Base-by-base conservation (phyloP, 2,113 vertebrate genomes). In the Syngnathus scovelli region DNA sequence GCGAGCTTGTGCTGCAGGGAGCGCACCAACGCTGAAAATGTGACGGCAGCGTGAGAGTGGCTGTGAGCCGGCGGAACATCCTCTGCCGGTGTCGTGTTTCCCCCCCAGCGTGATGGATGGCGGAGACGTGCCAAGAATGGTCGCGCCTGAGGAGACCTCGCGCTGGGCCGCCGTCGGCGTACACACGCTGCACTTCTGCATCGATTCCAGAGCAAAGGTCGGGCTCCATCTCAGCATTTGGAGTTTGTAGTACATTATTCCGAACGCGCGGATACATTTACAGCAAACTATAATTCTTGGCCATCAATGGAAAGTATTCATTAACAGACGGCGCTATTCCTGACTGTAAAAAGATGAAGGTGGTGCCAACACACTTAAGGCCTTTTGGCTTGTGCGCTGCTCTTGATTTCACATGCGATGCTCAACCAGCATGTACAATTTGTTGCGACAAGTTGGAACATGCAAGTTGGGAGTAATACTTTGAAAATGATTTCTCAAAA, bases 11-110 rank as follows among this genome's bases (percentile, higher is more conserved):
- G 16, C 21, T 6, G 0, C 49, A 15, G 21, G 4, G 11, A 56
- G 11, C 21, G 21, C 64, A 69, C 48, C 49, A 75, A 49, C 64
- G 41, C 11, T 43, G 2, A 9, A 11, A 43, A 43, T 43, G 67
- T 64, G 43, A 71, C 74, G 77, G 76, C 73, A 79, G 75, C 74
- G 63, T 74, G 51, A 70, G 60, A 83, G 77, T 77, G 81, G 78
- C 80, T 77, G 77, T 80, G 61, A 75, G 86, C 37, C 80, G 74
- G 78, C 67, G 79, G 85, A 86, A 85, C 77, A 85, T 81, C 82
- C 79, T 82, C 81, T 43, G 71, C 75, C 51, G 66, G 87, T 88
- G 86, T 88, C 75, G 51, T 76, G 80, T 88, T 87, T 80, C 86
- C 71, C 68, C 13, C 44, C 61, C 59, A 80, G 71, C 80, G 74